phyloP scores from a whole-genome alignment of 1,140 invertebrate genomes.

The Rhagoletis zephyria region DNA sequence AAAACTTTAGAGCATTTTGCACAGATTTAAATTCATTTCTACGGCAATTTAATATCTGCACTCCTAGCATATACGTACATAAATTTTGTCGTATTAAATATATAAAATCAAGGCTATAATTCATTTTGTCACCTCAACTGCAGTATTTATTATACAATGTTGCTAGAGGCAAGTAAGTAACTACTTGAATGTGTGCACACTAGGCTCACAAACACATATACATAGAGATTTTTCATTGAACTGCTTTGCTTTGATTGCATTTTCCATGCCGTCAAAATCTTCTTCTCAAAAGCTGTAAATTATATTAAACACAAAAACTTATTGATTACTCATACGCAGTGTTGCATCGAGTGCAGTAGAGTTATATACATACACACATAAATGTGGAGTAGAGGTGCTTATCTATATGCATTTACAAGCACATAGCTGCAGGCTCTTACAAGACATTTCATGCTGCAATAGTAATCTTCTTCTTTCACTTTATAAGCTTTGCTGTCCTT shows the following conservation, averaged over 20 bases:
- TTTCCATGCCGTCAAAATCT: conserved; percentile 31
- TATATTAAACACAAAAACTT: conserved; percentile 54
- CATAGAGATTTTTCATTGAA: background rate
- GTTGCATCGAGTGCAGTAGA: background rate
- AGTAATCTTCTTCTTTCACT: background rate
- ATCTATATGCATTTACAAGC: background rate
- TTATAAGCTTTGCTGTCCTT: background rate
- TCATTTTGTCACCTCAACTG: conserved; percentile 49
- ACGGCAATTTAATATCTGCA: conserved; percentile 20
- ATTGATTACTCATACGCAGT: conserved; percentile 51
- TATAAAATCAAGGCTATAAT: conserved; percentile 40
- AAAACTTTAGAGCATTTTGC: conserved; percentile 19
- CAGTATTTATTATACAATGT: conserved; percentile 45
- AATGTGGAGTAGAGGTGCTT: background rate
- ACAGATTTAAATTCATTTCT: conserved; percentile 38
- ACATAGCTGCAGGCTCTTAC: conserved; percentile 3
- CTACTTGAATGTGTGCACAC: background rate
- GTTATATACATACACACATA: too few species aligned
- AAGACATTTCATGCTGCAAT: background rate
- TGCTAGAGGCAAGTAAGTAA: background rate
- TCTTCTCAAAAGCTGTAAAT: conserved; percentile 34
- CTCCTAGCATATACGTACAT: background rate
- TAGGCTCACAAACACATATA: background rate
- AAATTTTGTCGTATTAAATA: conserved; percentile 20
- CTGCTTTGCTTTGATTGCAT: conserved; percentile 35